Conservation (phyloP, 2,113 vertebrate species). For the Cinclus cinclus region DNA sequence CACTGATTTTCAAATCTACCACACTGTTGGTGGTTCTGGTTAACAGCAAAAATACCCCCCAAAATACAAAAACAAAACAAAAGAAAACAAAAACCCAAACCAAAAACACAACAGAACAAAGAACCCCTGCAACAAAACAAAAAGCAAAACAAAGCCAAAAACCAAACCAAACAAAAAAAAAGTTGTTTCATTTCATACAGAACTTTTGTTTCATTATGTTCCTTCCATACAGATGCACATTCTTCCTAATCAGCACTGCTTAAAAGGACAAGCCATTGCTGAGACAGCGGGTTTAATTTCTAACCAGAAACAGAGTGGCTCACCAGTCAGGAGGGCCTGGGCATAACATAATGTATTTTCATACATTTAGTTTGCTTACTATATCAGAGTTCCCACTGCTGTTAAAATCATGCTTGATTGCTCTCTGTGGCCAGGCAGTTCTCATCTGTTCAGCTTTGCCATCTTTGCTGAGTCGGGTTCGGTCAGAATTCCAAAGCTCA, state of each 20-base stretch:
- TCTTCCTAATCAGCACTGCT: neutral
- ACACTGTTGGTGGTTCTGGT: neutral
- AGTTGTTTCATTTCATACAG: neutral
- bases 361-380: conserved; percentile 72
- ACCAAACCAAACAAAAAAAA: neutral
- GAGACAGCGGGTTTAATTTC: neutral
- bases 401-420: conserved; percentile 76
- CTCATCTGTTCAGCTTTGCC: conserved; percentile 82
- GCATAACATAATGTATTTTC: neutral
- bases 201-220: neutral
- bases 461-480: conserved; percentile 77
- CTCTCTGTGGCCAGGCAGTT: conserved; percentile 82
- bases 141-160: neutral
- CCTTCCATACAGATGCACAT: neutral
- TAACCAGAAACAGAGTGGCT: neutral
- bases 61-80: too few relatives aligned
- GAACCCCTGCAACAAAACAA: neutral
- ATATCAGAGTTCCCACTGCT: conserved; percentile 85
- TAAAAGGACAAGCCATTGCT: neutral
- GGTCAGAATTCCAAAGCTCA: conserved; percentile 92
- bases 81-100: neutral
- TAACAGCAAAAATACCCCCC: neutral
- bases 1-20: too few relatives aligned
- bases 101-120: neutral
- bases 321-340: neutral